Evolutionary conservation across 2,797 vertebrate species (phyloP).

Genomic region (Emys orbicularis): DNA sequence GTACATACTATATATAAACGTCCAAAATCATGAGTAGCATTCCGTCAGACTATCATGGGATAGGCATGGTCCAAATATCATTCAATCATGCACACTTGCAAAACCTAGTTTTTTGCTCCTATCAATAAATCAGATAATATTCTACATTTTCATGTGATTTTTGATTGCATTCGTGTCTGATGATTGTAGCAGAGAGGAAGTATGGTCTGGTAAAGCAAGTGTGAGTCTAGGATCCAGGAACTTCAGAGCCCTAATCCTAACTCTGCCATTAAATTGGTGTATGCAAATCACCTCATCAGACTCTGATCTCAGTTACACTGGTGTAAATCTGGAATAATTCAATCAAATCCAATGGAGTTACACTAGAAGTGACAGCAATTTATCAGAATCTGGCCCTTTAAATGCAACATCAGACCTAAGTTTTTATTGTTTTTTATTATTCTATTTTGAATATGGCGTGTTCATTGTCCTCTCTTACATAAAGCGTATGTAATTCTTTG

Average conservation of each 20-base stretch:
- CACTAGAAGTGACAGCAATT: neutral
- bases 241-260: neutral
- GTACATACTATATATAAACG: neutral
- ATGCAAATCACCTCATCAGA: neutral
- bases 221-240: neutral
- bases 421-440: neutral
- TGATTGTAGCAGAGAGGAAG: neutral
- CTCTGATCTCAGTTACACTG: neutral
- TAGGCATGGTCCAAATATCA: neutral
- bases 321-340: neutral
- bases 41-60: neutral
- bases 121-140: neutral
- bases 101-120: neutral
- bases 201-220: neutral
- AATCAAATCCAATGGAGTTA: neutral
- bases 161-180: neutral
- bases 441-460: neutral
- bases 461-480: neutral
- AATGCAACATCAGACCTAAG: neutral
- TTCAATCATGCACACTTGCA: neutral
- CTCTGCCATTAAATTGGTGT: neutral
- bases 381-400: slow-evolving; percentile 15
- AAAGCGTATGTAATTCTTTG: neutral
- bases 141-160: neutral
- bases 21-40: neutral